These are phyloP conservation scores for Hystrix brachyura DNA, from an alignment of 2,113 vertebrate genomes.

Conservation along the genomic window DNA sequence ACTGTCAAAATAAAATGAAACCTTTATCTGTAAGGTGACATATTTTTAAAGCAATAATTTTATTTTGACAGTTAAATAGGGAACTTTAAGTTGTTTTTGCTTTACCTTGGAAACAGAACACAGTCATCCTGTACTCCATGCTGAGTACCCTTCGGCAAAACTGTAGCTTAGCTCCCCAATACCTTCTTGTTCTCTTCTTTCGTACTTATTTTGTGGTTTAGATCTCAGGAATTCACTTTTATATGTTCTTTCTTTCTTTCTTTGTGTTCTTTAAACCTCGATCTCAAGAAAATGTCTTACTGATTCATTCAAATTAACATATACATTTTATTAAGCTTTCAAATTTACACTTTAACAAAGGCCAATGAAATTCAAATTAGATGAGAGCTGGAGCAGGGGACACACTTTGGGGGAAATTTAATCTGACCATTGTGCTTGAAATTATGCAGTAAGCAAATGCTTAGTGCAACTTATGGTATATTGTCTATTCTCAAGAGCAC, in stretches of 20 bases:
- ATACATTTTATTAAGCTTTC: constrained; percentile 11
- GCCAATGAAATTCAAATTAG: constrained; percentile 19
- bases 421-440: not conserved
- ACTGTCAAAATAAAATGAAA: not conserved
- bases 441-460: not conserved
- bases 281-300: not conserved
- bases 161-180: not conserved
- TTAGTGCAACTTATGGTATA: not conserved
- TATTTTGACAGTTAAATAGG: constrained; percentile 13
- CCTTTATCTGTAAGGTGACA: not conserved
- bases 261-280: not conserved
- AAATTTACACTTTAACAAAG: not conserved
- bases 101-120: not conserved
- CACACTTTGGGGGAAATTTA: not conserved
- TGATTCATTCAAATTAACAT: constrained; percentile 40
- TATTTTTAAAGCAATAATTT: not conserved
- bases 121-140: not conserved
- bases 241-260: not conserved
- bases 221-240: not conserved
- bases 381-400: not conserved
- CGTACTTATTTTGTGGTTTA: not conserved
- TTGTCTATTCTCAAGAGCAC: not conserved
- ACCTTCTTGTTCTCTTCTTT: not conserved
- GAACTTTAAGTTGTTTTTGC: not conserved
- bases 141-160: not conserved